These are phyloP conservation scores for Campoletis raptor DNA, from an alignment of 2,888 invertebrate species.

Conservation along the genomic window DNA sequence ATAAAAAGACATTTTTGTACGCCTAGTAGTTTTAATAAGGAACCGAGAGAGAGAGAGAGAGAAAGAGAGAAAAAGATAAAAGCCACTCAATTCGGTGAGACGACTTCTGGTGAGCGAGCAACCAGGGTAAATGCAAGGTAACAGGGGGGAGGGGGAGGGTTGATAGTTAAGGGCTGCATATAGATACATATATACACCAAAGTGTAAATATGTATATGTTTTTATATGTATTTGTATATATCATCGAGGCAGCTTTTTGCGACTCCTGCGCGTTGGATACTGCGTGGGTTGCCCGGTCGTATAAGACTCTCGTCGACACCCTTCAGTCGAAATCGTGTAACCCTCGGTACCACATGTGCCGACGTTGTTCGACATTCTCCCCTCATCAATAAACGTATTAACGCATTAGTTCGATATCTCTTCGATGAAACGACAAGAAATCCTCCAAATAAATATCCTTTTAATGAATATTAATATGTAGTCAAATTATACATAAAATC, in stretches of 20 bases:
- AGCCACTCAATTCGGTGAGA: conserved; percentile 24
- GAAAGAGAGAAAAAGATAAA: background rate
- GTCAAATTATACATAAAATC: conserved; percentile 14
- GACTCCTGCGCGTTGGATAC: conserved; percentile 63
- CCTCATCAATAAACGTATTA: background rate
- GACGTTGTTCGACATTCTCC: background rate
- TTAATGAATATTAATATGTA: conserved; percentile 24
- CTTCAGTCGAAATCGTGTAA: conserved; percentile 69
- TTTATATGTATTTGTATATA: background rate
- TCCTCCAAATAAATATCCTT: background rate
- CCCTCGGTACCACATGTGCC: conserved; percentile 57
- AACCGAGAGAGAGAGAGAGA: background rate
- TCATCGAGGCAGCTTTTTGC: conserved; percentile 41
- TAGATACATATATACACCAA: background rate
- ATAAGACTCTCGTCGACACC: conserved; percentile 67
- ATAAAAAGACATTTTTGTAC: background rate
- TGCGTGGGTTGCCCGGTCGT: conserved; percentile 62
- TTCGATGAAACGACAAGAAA: conserved; percentile 3
- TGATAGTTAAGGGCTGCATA: conserved; percentile 13
- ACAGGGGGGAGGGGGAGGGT: background rate
- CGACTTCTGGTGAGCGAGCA: conserved; percentile 16
- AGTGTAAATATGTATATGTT: background rate
- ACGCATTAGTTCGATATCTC: background rate
- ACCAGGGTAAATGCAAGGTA: conserved; percentile 14
- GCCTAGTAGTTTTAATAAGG: conserved; percentile 3